Percentiles rank a stretch among this genome's conserved stretches.
Evolutionary conservation across 2,113 vertebrate species (phyloP).

Genomic region (Sorex araneus): DNA sequence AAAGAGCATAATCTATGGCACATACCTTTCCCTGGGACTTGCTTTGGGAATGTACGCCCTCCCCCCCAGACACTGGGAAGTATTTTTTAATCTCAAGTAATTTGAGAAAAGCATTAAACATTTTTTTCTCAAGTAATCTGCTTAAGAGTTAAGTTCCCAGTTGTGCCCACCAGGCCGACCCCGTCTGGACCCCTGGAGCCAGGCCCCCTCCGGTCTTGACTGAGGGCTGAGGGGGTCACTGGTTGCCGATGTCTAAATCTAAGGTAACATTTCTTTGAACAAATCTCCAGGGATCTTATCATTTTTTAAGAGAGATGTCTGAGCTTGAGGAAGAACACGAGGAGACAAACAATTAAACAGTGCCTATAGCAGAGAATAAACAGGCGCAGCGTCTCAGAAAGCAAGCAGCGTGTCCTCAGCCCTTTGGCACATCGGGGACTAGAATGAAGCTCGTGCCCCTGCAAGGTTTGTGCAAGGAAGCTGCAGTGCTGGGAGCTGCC

Average conservation of each 20-base stretch:
- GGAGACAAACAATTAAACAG: constrained; percentile 39
- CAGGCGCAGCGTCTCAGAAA: neutral
- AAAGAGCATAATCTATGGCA: neutral
- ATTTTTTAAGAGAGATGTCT: constrained; percentile 32
- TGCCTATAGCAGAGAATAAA: neutral
- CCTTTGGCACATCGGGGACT: neutral
- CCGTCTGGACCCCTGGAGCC: neutral
- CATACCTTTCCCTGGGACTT: neutral
- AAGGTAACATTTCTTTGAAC: neutral
- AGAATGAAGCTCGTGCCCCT: constrained; percentile 49
- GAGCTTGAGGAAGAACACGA: neutral
- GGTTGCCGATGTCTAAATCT: neutral
- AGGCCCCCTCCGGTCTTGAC: accelerated
- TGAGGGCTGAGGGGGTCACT: too few relatives aligned
- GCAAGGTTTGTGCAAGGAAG: constrained; percentile 55
- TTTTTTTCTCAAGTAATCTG: neutral
- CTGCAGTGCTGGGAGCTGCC: constrained; percentile 47
- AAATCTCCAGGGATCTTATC: neutral
- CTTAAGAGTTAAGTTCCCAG: neutral
- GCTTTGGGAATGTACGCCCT: neutral
- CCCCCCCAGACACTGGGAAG: too few relatives aligned
- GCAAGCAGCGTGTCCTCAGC: neutral
- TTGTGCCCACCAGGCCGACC: neutral
- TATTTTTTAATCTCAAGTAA: too few relatives aligned
- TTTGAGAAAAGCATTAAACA: neutral